Base-by-base conservation (phyloP, 2,888 invertebrate species). In the Eupithecia centaureata region DNA sequence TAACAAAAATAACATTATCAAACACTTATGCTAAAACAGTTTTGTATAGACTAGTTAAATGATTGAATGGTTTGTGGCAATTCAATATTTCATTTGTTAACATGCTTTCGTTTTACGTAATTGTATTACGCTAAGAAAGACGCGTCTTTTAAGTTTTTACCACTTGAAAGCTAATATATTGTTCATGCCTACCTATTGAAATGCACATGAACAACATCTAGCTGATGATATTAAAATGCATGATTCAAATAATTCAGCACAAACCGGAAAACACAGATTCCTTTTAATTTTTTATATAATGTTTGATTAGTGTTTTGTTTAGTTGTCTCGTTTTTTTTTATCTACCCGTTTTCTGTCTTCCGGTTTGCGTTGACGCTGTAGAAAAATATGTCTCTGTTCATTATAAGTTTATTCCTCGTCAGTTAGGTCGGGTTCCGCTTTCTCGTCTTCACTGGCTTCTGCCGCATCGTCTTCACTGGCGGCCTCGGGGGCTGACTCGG, bases 351-450 rank as follows among this genome's bases (percentile, higher is more conserved):
- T 25, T 52, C 27, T 28, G 28, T 54, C 28, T 61, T 25, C 33
- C 33, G 35, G 63, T 51, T 65, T 18, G 56, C 54, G 35, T 18
- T 64, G 60, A 28, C 54, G 15, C 13, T 68, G 51, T 77, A 78
- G 74, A 77, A 78, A 75, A 78, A 76, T 78, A 74, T 75, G 70
- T 73, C 62, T 58, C 59, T 63, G n/a, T 63, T 18, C 30, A 15
- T 71, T 64, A 25, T 67, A 57, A 68, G 66, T 72, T 87, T 92
- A 93, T 89, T 93, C 94, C 79, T 93, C 94, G 69, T 93, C 93
- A n/a, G 92, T 93, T 70, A 93, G 88, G 76, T 94, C 94, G 12
- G 91, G 94, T 78, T 92, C 94, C 12, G 90, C 93, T 80, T 88
- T 84, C 74, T 93, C 94, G 70, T 92, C 92, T 74, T 92, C 93